phyloP scores from a whole-genome alignment of 2,113 vertebrate species.

The Pristiophorus japonicus region DNA sequence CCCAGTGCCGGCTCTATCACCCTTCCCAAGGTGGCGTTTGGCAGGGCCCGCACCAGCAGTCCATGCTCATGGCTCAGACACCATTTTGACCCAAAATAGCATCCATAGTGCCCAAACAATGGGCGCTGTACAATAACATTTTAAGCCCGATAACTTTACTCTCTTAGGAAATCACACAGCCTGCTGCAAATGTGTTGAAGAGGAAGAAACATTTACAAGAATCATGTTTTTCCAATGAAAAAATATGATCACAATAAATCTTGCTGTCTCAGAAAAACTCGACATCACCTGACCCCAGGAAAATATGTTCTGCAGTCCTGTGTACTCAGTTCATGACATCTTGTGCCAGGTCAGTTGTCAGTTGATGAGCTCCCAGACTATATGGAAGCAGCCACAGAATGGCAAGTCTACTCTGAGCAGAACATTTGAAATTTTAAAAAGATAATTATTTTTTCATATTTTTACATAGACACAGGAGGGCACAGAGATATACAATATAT shows the following conservation, averaged over 20 bases:
- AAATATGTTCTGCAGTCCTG: neutral
- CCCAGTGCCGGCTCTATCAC: too few relatives aligned
- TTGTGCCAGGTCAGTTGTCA: neutral
- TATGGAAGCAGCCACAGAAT: neutral
- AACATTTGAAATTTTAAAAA: neutral
- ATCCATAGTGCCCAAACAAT: too few relatives aligned
- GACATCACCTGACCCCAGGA: neutral
- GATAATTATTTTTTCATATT: neutral
- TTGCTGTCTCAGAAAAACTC: neutral
- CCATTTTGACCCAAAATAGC: too few relatives aligned
- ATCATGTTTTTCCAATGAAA: neutral
- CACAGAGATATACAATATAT: neutral
- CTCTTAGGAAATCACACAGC: neutral
- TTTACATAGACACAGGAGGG: neutral
- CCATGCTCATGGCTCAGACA: too few relatives aligned
- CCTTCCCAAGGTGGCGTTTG: too few relatives aligned
- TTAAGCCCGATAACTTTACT: neutral
- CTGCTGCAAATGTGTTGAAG: neutral
- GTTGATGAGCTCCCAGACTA: neutral
- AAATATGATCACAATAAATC: neutral
- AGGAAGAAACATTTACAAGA: neutral
- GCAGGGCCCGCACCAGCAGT: too few relatives aligned
- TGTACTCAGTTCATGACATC: neutral
- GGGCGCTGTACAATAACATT: too few relatives aligned
- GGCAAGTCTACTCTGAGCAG: neutral